phyloP scores from a whole-genome alignment of 2,113 vertebrate species.

The Panurus biarmicus region DNA sequence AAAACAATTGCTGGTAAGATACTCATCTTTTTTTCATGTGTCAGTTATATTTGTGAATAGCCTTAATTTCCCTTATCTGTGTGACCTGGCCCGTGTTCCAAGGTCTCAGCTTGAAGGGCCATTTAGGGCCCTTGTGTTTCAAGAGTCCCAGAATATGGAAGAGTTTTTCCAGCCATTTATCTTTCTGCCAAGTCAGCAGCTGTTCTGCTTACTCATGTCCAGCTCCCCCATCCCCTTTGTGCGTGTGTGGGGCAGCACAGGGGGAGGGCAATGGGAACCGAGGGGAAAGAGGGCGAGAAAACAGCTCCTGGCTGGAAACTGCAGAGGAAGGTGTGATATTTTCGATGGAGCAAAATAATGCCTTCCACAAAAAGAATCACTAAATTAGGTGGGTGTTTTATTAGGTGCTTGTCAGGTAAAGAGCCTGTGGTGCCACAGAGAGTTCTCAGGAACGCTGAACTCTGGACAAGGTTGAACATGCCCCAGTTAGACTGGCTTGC shows the following conservation, averaged over 20 bases:
- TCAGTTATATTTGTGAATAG: not conserved
- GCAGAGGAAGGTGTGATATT: not conserved
- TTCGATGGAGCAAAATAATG: not conserved
- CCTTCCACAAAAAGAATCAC: not conserved
- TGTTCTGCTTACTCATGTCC: not conserved
- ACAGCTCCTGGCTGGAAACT: not conserved
- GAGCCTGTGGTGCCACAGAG: not conserved
- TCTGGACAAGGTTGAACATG: not conserved
- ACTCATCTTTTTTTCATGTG: not conserved
- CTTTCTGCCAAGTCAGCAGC: not conserved
- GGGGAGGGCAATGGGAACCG: fast-evolving
- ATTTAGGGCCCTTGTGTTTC: not conserved
- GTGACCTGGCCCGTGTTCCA: not conserved
- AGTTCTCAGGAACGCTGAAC: not conserved
- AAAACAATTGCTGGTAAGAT: not conserved
- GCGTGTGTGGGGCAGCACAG: fast-evolving
- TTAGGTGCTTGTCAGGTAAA: not conserved
- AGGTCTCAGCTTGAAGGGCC: not conserved
- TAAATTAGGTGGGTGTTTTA: not conserved
- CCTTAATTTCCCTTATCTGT: not conserved
- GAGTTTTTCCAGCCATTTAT: not conserved
- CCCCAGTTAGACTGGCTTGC: not conserved
- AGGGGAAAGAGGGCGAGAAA: not conserved
- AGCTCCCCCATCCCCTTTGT: not conserved
- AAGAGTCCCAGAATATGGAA: not conserved